Evolutionary conservation across 2,888 invertebrate genomes (phyloP), one percentile per base, ranked within the genome.

Genomic region (Philonicus albiceps): DNA sequence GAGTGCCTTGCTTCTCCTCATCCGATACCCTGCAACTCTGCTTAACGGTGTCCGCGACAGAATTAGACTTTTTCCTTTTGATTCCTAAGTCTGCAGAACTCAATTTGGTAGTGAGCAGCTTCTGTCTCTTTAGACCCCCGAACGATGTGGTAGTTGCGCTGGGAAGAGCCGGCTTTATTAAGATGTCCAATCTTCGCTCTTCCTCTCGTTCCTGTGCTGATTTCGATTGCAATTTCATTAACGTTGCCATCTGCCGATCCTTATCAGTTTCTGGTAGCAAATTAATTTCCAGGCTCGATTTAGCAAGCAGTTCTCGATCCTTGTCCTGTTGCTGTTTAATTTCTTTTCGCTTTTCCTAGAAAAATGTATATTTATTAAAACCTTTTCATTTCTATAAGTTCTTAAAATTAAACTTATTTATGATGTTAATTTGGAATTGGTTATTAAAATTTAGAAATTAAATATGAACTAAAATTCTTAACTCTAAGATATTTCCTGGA

Each of bases 201-300:
- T 89, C 91, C 88, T 94, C 94, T 3, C 93, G 93, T 90, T 95
- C 95, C 83, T 93, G 93, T 53, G 95, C 94, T 91, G 94, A 94
- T 90, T 93, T 93, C 1, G 96, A 95, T 90, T 95, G 94, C 3
- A 96, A 92, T 86, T 95, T 94, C 88, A 97, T 94, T 4, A 98
- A 93, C 0, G 95, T 94, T 0, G 98, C 98, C 92, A 97, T 93
- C 90, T 95, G 95, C 85, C 94, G 93, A 90, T 98, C 98, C 87
- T 97, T 96, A 85, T 95, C 95, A 27, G 93, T 93, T 92, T 98
- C 98, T 1, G 96, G 95, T 0, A 98, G 92, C 4, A 98, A 93
- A 8, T 94, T 93, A 72, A 98, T 96, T 89, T 96, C 94, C 27
- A 98, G 92, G 19, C 97, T 96, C 37, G 95, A 95, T 91, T 95